Evolutionary conservation across 2,113 vertebrate genomes (phyloP).

Genomic region (Campylomormyrus numenius): DNA sequence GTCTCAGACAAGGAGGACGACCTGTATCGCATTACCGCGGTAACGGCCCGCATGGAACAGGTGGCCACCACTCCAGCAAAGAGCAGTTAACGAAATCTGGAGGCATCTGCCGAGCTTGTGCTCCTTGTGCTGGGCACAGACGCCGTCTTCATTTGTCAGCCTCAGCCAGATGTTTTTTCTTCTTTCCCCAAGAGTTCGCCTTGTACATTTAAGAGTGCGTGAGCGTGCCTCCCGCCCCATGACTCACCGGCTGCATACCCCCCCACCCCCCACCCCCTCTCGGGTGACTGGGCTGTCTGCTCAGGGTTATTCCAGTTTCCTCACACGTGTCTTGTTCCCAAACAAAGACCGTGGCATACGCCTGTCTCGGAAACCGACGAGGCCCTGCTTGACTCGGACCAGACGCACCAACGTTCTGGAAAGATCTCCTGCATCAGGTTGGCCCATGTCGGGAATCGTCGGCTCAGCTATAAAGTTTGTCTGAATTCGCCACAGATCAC

Average conservation of each 20-base stretch:
- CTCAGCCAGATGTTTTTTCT: conserved; percentile 33
- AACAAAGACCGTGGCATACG: conserved; percentile 26
- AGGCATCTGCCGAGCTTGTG: neutral
- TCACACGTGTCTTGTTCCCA: conserved; percentile 33
- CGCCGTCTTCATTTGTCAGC: conserved; percentile 19
- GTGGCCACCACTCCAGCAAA: neutral
- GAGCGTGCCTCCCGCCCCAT: conserved; percentile 16
- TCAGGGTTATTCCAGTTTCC: conserved; percentile 35
- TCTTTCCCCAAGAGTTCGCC: conserved; percentile 21
- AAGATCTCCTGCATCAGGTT: neutral
- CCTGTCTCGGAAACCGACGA: conserved; percentile 19
- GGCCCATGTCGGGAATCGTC: neutral
- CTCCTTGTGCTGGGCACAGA: neutral
- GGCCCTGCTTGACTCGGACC: neutral
- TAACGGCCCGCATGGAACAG: neutral
- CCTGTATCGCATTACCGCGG: neutral
- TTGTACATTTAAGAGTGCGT: conserved; percentile 6
- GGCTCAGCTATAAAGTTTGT: neutral
- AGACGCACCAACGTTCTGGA: neutral
- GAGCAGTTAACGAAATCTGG: neutral
- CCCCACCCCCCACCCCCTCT: conserved; percentile 24
- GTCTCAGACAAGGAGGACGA: neutral
- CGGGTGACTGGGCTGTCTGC: neutral
- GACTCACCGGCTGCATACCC: neutral
- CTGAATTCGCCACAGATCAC: neutral